Base-by-base conservation (phyloP, 2,113 vertebrate species). In the Periophthalmodon schlosseri region DNA sequence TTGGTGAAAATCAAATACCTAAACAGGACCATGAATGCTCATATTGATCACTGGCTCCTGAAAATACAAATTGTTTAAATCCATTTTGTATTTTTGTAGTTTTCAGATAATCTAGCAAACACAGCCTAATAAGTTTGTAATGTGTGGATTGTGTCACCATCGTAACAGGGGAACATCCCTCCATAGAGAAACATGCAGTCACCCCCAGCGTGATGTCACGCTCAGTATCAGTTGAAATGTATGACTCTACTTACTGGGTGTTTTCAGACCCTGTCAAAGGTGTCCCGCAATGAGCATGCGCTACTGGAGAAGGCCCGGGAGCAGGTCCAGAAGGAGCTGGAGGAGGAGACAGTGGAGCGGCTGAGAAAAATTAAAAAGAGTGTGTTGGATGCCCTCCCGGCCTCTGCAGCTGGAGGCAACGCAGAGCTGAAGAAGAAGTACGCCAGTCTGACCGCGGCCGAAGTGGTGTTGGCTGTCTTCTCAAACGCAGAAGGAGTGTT, bases 291-390 rank as follows among this genome's bases (percentile, higher is more conserved):
- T 15, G 93, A 94, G 77, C 57, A 75, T 2, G 0, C 0, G 3
- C 49, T 66, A 11, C 15, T 93, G 88, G 89, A 91, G 7, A 46
- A 0, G 20, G 90, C 91, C 80, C 88, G 70, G 77, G 88, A 84
- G 65, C 14, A 20, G 34, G 90, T 95, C 74, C 89, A 91, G 85
- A 89, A 8, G 52, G 94, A 95, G 80, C 75, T 95, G 44, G 84
- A 91, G 79, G 93, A 94, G 36, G 94, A 95, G 70, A 86, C 81
- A 1, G 15, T 73, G 0, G 82, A 80, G 39, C 88, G 73, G 14
- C 76, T 95, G 76, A 90, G 77, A 54, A 95, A 93, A 79, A 66
- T 94, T 11, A 95, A 94, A 81, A 94, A 75, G 80, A 90, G 2
- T 21, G 44, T 93, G 36, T 33, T 94, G 14, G 93, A 94, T 16